Evolutionary conservation across 2,797 vertebrate genomes (phyloP), one percentile per base, ranked within the genome.

Genomic region (Melanotaenia parkinsoni): DNA sequence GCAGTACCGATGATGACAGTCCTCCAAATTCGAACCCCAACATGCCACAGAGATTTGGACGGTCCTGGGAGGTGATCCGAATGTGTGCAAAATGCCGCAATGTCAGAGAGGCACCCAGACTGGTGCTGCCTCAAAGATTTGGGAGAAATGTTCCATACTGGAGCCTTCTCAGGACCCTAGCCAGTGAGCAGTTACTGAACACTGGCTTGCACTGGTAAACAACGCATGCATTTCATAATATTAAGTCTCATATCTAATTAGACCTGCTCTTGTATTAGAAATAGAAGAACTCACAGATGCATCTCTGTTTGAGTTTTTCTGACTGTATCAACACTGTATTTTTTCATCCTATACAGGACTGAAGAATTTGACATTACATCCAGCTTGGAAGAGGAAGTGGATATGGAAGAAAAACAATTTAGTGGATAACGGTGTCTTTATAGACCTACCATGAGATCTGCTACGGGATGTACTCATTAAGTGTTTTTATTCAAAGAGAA

Each of bases 1-100:
- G 32, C 10, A 24, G 59, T 1, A 3, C 37, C 0, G 22, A 11
- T 3, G 79, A 83, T 0, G 80, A 84, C 58, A 57, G n/a, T 16
- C 37, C 16, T 2, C 40, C 80, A 6, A 87, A 88, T 37, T 81
- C 78, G 2, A 86, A 40, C 32, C 90, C 87, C 24, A 95, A 93
- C 82, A 80, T 94, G 72, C 94, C 94, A 0, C 94, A 95, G 69
- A 91, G 94, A 67, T 95, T 95, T 11, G 94, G 95, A 0, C 81
- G 94, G 45, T 85, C 92, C 14, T 65, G 82, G 80, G 60, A 61
- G 50, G 1, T 16, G 12, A 24, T 72, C 33, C 50, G 3, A 8
- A 4, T 51, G 70, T 93, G 91, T 43, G 38, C 50, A 0, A 54
- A 77, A 47, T 93, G 94, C 37, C 78, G 51, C 0, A 28, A 58